Percentiles rank a stretch among this genome's conserved stretches.
These are phyloP conservation scores for Lamellibrachia luymesi DNA, from an alignment of 1,140 invertebrate species.

Conservation along the genomic window DNA sequence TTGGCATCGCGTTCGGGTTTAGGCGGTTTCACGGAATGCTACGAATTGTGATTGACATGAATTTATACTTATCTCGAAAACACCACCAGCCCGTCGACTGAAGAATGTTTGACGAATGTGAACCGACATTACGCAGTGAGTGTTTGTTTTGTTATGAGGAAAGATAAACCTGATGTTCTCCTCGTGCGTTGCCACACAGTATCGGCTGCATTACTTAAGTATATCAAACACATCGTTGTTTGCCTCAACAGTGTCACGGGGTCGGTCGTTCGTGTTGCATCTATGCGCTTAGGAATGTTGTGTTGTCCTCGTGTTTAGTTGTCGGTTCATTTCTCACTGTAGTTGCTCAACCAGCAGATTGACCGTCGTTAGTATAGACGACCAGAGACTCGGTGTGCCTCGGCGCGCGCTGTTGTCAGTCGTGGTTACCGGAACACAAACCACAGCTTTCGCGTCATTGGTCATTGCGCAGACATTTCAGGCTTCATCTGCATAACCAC, in stretches of 20 bases:
- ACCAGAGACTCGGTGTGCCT: not conserved
- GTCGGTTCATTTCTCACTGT: not conserved
- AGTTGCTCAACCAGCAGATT: not conserved
- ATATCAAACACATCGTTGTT: too few species aligned
- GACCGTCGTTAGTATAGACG: not conserved
- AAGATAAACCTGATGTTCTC: not conserved
- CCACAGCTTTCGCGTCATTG: not conserved
- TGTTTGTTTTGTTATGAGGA: not conserved
- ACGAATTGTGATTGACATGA: not conserved
- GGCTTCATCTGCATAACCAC: not conserved
- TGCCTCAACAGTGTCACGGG: too few species aligned
- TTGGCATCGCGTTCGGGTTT: not conserved
- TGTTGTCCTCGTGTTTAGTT: not conserved
- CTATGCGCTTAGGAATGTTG: not conserved
- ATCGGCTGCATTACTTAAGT: not conserved
- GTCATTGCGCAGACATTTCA: not conserved
- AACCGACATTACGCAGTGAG: not conserved
- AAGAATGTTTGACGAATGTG: not conserved
- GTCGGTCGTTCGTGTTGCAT: not conserved
- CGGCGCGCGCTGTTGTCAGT: not conserved
- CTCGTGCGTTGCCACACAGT: not conserved
- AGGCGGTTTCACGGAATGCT: not conserved
- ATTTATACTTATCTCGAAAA: not conserved
- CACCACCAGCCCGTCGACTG: not conserved
- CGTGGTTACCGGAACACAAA: not conserved